Evolutionary conservation across 2,888 invertebrate species (phyloP).

Genomic region (Morinoia aosen): DNA sequence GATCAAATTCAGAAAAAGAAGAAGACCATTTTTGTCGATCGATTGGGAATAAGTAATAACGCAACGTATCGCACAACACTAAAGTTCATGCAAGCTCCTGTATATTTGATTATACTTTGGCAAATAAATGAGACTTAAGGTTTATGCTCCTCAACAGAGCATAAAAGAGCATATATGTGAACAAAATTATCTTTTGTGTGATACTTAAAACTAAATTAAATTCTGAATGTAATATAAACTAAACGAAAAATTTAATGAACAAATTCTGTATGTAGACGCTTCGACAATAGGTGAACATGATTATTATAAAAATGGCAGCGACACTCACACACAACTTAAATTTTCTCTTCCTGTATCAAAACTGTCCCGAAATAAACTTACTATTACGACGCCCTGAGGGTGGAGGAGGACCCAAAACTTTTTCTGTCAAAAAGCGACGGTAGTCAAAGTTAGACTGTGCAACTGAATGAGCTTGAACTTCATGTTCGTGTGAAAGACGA

Average conservation of each 20-base stretch:
- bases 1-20: not conserved
- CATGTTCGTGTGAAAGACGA: not conserved
- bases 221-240: too few species aligned
- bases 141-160: not conserved
- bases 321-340: not conserved
- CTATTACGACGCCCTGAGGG: not conserved
- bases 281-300: not conserved
- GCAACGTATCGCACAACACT: too few species aligned
- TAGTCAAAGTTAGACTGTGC: not conserved
- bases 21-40: not conserved
- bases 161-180: not conserved
- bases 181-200: not conserved
- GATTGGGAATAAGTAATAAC: not conserved
- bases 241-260: too few species aligned
- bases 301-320: not conserved
- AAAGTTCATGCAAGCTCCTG: not conserved
- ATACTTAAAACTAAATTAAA: too few species aligned
- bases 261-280: not conserved
- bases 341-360: not conserved
- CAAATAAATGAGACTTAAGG: not conserved
- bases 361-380: not conserved
- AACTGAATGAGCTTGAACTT: not conserved
- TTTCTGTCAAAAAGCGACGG: slow-evolving; percentile 27
- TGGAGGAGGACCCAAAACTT: not conserved
- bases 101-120: not conserved